These are phyloP conservation scores for Phenganax stokvisi DNA, from an alignment of 92 coral and sea anemone species.

Conservation along the genomic window DNA sequence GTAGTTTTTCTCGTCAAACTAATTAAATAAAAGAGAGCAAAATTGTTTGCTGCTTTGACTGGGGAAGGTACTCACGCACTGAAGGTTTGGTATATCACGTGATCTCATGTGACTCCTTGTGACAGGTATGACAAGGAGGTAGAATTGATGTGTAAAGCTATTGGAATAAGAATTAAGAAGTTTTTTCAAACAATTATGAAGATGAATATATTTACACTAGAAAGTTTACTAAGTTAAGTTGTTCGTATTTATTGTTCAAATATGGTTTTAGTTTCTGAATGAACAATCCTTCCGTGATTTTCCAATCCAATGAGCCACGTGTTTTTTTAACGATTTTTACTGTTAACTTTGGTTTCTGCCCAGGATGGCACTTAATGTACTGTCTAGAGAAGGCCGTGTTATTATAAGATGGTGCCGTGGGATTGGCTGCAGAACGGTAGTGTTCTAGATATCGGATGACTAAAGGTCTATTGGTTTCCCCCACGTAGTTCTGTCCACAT, in stretches of 20 bases:
- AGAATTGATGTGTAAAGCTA: too few relatives aligned
- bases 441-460: not conserved
- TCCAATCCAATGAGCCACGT: not conserved
- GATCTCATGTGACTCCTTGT: constrained; percentile 8
- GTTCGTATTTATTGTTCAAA: not conserved
- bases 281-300: not conserved
- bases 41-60: constrained; percentile 8
- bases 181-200: too few relatives aligned
- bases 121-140: constrained; percentile 6
- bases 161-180: too few relatives aligned
- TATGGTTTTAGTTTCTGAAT: not conserved
- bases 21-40: not conserved
- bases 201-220: not conserved
- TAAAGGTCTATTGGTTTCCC: not conserved
- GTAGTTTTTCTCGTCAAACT: not conserved
- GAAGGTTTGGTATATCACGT: not conserved
- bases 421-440: not conserved
- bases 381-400: not conserved
- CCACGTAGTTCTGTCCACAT: not conserved
- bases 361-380: not conserved
- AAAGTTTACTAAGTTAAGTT: not conserved
- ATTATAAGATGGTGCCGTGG: not conserved
- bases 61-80: not conserved
- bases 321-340: not conserved
- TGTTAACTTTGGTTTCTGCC: not conserved